Percentiles rank a stretch among this genome's conserved stretches.
phyloP scores from a whole-genome alignment of 2,797 vertebrate genomes.

The Chaenodraco wilsoni region DNA sequence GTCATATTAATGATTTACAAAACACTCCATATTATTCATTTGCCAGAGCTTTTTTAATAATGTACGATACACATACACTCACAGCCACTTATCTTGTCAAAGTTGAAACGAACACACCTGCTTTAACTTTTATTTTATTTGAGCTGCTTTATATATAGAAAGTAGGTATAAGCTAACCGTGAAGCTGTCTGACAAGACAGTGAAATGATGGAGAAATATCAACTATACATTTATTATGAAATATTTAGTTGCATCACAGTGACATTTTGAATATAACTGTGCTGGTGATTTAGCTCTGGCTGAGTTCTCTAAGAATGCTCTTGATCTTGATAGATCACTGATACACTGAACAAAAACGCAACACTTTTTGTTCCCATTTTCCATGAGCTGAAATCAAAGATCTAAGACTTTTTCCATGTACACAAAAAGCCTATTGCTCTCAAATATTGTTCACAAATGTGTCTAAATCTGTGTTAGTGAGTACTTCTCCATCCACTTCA shows the following conservation, averaged over 20 bases:
- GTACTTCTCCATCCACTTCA: too few species aligned
- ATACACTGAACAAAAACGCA: too few species aligned
- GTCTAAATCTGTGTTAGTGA: too few species aligned
- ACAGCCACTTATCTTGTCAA: background rate
- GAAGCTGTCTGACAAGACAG: background rate
- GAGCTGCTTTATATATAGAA: background rate
- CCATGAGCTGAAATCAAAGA: background rate
- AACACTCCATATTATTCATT: constrained; percentile 45
- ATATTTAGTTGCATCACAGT: background rate
- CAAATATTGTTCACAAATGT: too few species aligned
- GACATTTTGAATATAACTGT: background rate
- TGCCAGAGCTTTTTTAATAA: constrained; percentile 15
- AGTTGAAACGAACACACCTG: background rate
- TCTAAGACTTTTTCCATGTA: too few species aligned
- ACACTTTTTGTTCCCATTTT: too few species aligned
- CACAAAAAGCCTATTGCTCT: too few species aligned
- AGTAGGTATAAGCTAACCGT: background rate
- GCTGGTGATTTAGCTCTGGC: background rate
- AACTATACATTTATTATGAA: background rate
- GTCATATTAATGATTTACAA: constrained; percentile 33
- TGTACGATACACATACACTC: constrained; percentile 7
- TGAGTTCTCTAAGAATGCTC: background rate
- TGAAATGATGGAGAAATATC: background rate
- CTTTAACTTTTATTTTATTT: background rate
- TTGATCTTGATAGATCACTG: background rate